These are phyloP conservation scores for Motacilla tschutschensis DNA, from an alignment of 2,113 vertebrate species.

Conservation along the genomic window DNA sequence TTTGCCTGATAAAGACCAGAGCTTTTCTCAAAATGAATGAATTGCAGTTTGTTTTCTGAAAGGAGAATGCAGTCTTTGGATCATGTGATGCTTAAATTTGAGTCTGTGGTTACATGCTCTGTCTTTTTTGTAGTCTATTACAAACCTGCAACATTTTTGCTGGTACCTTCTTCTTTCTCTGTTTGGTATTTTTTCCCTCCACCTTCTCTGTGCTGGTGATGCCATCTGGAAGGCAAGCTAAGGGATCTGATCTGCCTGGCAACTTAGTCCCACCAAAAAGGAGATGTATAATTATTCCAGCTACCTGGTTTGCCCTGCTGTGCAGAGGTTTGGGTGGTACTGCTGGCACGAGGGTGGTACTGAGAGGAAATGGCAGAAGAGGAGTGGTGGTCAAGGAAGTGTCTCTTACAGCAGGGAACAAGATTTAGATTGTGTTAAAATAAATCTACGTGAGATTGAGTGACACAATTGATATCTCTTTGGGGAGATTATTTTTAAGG, in stretches of 20 bases:
- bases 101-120: background rate
- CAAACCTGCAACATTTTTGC: background rate
- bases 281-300: background rate
- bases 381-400: background rate
- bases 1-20: background rate
- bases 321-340: background rate
- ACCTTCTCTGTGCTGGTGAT: background rate
- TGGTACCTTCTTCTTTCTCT: background rate
- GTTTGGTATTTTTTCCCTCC: background rate
- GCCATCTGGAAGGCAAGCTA: background rate
- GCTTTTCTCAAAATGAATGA: background rate
- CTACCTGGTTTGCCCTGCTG: background rate
- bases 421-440: background rate
- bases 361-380: background rate
- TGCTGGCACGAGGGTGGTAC: accelerated
- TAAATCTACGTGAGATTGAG: background rate
- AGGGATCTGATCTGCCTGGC: background rate
- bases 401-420: background rate
- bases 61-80: background rate
- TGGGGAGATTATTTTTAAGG: background rate
- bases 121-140: background rate
- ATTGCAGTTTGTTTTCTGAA: background rate
- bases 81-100: background rate
- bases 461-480: background rate
- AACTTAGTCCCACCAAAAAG: background rate